phyloP scores from a whole-genome alignment of 2,113 vertebrate genomes.

The Nematolebias whitei region DNA sequence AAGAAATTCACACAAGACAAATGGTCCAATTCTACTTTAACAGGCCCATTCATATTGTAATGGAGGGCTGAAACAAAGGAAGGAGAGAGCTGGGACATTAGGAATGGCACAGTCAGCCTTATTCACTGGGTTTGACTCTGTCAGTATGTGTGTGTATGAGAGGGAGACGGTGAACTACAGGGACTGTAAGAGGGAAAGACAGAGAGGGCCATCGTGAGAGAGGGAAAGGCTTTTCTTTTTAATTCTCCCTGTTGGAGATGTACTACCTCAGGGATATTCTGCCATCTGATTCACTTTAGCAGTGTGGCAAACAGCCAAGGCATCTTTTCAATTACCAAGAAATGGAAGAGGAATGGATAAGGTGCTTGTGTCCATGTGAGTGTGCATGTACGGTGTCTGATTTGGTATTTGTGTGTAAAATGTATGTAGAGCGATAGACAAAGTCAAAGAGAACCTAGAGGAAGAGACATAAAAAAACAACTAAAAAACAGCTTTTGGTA shows the following conservation, averaged over 20 bases:
- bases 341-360: constrained; percentile 63
- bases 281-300: constrained; percentile 78
- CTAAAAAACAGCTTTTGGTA: constrained; percentile 8
- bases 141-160: constrained; percentile 35
- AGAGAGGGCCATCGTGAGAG: constrained; percentile 16
- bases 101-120: constrained; percentile 69
- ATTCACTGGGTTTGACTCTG: constrained; percentile 56
- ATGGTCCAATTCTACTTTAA: constrained; percentile 74
- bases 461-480: background rate
- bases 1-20: constrained; percentile 70
- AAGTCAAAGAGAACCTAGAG: constrained; percentile 24
- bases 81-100: constrained; percentile 57
- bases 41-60: constrained; percentile 74
- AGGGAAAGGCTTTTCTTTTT: constrained; percentile 58
- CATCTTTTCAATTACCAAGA: constrained; percentile 77
- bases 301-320: constrained; percentile 76
- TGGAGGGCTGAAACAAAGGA: constrained; percentile 64
- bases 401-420: constrained; percentile 3
- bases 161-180: constrained; percentile 18
- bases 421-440: constrained; percentile 28
- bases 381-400: constrained; percentile 25
- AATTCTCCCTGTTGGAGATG: constrained; percentile 74
- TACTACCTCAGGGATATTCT: constrained; percentile 77
- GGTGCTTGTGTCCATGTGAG: constrained; percentile 44
- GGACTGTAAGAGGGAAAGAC: constrained; percentile 25